Base-by-base conservation (phyloP, 2,888 invertebrate genomes). In the Habrosyne pyritoides region DNA sequence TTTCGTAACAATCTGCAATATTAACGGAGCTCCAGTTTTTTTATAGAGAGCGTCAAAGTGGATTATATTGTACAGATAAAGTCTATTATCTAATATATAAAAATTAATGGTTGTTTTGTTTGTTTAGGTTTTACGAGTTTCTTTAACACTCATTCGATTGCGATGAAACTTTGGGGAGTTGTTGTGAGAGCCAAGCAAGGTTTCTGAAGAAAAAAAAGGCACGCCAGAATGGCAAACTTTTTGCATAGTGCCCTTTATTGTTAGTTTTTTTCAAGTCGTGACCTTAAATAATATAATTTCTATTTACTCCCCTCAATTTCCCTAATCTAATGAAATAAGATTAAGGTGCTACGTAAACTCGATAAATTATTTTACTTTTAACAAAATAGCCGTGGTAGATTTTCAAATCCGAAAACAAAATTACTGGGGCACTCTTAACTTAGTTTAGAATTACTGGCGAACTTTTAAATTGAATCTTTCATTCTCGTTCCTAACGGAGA, bases 391-490 rank as follows among this genome's bases (percentile, higher is more conserved):
- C 53, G 60, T 56, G 58, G 57, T 54, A 61, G 61, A 67, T 69
- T 69, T 61, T 59, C 50, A 62, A 66, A 63, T 59, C 55, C 56
- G 22, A 57, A 52, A 70, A 68, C 66, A 70, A 72, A 50, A 66
- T 69, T 71, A 70, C 61, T 52, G 53, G 54, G 68, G 55, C 60
- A 61, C 61, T 61, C 62, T 14, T 61, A 71, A 72, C 67, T 70
- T 52, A 64, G 69, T 73, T 73, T 64, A 57, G 56, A 64, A 66
- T 67, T 67, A 60, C 60, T 57, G 56, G 52, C 46, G 21, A 66
- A 71, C 64, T 73, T 71, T 57, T 30, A 54, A 69, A 71, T 71
- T 65, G 68, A 68, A 67, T 71, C 61, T 68, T 64, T 64, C 50
- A 30, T 59, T 56, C 33, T n/a, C 54, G 60, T 66, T 52, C 52